Evolutionary conservation across 1,140 invertebrate genomes (phyloP).

Genomic region (Muscidifurax raptorellus): DNA sequence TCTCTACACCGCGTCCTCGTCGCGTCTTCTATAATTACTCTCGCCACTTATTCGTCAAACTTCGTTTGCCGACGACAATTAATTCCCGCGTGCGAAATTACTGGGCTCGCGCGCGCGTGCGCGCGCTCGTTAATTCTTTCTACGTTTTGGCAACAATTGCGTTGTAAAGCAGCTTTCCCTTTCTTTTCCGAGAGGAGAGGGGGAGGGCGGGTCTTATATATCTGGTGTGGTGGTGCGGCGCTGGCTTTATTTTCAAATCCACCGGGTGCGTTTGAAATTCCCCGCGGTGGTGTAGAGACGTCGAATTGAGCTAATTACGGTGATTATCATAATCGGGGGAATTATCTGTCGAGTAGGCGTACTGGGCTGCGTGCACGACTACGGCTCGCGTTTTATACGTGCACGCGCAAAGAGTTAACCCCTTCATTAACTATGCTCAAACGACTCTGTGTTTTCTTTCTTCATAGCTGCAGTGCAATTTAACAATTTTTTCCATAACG

Average conservation of each 20-base stretch:
- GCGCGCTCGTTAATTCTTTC: slow-evolving; percentile 6
- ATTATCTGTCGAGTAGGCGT: slow-evolving; percentile 59
- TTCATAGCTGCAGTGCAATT: too few relatives aligned
- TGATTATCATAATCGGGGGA: slow-evolving; percentile 67
- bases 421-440: neutral
- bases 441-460: neutral
- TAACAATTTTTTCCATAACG: too few relatives aligned
- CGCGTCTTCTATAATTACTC: slow-evolving; percentile 26
- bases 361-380: too few relatives aligned
- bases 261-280: neutral
- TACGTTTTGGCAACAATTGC: neutral
- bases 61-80: slow-evolving; percentile 10
- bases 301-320: slow-evolving; percentile 62
- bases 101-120: neutral
- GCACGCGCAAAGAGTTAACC: neutral
- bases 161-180: too few relatives aligned
- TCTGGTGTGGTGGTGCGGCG: too few relatives aligned
- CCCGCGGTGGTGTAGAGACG: slow-evolving; percentile 24
- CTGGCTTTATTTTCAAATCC: slow-evolving; percentile 8
- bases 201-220: neutral
- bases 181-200: neutral
- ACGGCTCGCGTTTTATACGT: neutral
- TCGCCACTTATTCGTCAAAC: slow-evolving; percentile 25
- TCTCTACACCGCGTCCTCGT: neutral
- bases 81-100: slow-evolving; percentile 13